Evolutionary conservation across 2,797 vertebrate genomes (phyloP).

Genomic region (Sus cebifrons): DNA sequence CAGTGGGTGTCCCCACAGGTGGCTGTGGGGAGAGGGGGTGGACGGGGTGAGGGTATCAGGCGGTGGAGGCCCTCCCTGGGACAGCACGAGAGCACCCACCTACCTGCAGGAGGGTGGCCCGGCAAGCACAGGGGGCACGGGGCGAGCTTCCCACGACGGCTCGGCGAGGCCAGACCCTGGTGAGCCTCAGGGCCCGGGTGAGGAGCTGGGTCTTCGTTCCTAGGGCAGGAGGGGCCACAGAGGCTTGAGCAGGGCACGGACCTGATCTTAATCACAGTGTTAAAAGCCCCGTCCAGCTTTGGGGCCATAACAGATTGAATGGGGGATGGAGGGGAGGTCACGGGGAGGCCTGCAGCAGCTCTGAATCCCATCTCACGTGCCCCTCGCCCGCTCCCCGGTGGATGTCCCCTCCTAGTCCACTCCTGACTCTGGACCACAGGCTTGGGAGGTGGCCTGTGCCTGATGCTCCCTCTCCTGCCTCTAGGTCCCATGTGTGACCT

Average conservation of each 20-base stretch:
- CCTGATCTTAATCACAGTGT: background rate
- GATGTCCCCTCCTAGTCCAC: background rate
- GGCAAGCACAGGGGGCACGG: background rate
- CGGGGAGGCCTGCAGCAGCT: background rate
- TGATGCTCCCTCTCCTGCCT: background rate
- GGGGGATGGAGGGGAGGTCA: background rate
- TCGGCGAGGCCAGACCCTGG: background rate
- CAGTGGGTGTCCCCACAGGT: background rate
- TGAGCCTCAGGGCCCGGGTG: background rate
- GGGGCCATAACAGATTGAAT: fast-evolving
- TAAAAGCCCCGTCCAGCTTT: background rate
- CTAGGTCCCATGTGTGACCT: conserved; percentile 98
- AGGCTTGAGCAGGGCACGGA: background rate
- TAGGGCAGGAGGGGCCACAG: background rate
- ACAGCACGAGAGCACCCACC: background rate
- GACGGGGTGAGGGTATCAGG: fast-evolving
- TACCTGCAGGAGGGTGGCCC: fast-evolving
- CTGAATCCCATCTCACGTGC: fast-evolving
- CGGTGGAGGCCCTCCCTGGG: background rate
- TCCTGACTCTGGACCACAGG: no score
- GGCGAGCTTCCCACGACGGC: no score
- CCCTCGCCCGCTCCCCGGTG: fast-evolving
- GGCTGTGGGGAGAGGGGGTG: background rate
- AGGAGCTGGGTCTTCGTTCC: background rate
- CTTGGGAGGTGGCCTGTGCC: background rate